A percentile compares a stretch with the other conserved stretches of the same genome.
Evolutionary conservation across 2,888 invertebrate species (phyloP).

Genomic region (Drosophila neutralis): DNA sequence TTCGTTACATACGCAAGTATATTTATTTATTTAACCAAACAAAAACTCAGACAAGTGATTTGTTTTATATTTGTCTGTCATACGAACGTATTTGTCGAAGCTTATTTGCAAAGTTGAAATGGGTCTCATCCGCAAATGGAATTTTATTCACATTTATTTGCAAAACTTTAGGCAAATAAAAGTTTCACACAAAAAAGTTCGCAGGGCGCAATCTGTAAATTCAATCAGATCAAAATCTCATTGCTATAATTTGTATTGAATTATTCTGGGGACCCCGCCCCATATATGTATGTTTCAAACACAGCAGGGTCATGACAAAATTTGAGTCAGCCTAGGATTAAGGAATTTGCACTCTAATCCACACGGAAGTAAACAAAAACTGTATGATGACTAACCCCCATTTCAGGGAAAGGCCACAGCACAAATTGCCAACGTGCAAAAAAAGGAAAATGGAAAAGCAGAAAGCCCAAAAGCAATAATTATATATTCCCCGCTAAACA

Average conservation of each 20-base stretch:
- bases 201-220: conserved; percentile 1
- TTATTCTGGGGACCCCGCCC: conserved; percentile 4
- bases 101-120: conserved; percentile 1
- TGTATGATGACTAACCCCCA: conserved; percentile 68
- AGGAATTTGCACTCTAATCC: conserved; percentile 73
- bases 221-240: conserved; percentile 17
- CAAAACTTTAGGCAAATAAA: background rate
- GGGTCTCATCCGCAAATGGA: background rate
- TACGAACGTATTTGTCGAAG: background rate
- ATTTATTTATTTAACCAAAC: conserved; percentile 3
- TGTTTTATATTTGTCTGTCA: background rate
- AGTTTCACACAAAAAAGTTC: conserved; percentile 4
- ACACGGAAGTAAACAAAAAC: conserved; percentile 41
- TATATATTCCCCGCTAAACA: conserved; percentile 36
- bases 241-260: conserved; percentile 22
- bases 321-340: conserved; percentile 54
- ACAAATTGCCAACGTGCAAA: conserved; percentile 45
- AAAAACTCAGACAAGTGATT: background rate
- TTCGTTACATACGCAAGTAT: background rate
- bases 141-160: conserved; percentile 9
- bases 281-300: background rate
- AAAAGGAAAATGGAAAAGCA: background rate
- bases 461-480: conserved; percentile 43
- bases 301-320: conserved; percentile 36
- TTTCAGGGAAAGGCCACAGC: conserved; percentile 16